Percentiles rank a stretch among this genome's conserved stretches.
Evolutionary conservation across 2,888 invertebrate genomes (phyloP).

Genomic region (Rotaria socialis): DNA sequence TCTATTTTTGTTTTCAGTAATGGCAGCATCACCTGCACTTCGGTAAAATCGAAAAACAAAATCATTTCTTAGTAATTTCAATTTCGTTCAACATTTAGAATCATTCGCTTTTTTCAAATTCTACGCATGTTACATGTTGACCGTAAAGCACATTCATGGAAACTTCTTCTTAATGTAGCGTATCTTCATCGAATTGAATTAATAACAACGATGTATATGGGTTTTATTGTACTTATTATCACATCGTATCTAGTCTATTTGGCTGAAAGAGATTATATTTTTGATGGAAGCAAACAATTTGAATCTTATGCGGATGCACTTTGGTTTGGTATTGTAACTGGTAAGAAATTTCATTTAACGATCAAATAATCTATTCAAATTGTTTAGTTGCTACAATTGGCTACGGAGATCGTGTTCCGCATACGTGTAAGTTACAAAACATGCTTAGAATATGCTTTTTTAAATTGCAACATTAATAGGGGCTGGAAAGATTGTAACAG

Average conservation of each 20-base stretch:
- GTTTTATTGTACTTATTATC: conserved; percentile 22
- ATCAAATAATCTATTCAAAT: background rate
- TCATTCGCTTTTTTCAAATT: conserved; percentile 36
- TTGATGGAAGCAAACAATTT: background rate
- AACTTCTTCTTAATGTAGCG: background rate
- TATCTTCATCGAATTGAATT: conserved; percentile 38
- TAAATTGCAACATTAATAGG: background rate
- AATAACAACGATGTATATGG: conserved; percentile 36
- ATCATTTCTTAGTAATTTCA: no score
- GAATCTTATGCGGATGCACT: conserved; percentile 37
- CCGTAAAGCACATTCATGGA: conserved; percentile 19
- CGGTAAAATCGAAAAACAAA: background rate
- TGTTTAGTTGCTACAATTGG: conserved; percentile 22
- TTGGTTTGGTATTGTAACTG: conserved; percentile 32
- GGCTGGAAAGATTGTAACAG: background rate
- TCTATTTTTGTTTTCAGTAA: background rate
- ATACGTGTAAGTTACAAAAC: background rate
- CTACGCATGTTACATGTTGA: conserved; percentile 37
- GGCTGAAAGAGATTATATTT: conserved; percentile 33
- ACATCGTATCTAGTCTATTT: conserved; percentile 27
- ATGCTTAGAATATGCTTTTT: background rate
- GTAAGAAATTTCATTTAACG: background rate
- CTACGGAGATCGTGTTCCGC: conserved; percentile 19
- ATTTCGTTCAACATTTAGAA: background rate
- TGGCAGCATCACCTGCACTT: conserved; percentile 26